phyloP scores from a whole-genome alignment of 2,113 vertebrate genomes.

The Mesocricetus auratus region DNA sequence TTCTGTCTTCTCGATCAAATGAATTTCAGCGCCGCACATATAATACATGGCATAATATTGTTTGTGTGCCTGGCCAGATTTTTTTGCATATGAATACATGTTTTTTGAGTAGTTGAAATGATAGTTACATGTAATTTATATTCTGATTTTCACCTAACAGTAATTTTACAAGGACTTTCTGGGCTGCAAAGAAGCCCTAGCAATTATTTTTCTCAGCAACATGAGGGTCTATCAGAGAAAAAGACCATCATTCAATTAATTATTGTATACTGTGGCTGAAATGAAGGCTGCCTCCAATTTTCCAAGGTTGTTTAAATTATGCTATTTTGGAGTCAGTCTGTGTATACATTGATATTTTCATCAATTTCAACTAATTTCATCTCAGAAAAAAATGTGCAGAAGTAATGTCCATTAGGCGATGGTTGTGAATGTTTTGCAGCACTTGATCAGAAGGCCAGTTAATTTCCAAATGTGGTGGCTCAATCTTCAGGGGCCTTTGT shows the following conservation, averaged over 20 bases:
- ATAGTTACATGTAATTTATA: slow-evolving; percentile 64
- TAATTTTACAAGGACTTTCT: slow-evolving; percentile 65
- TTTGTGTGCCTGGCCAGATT: slow-evolving; percentile 49
- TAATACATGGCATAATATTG: slow-evolving; percentile 62
- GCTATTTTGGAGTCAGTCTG: not conserved
- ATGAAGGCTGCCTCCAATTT: slow-evolving; percentile 12
- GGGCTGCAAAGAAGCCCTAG: not conserved
- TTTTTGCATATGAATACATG: slow-evolving; percentile 71
- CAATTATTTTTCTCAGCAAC: slow-evolving; percentile 57
- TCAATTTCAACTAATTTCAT: slow-evolving; percentile 55
- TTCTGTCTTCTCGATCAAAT: slow-evolving; percentile 71
- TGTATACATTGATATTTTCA: not conserved
- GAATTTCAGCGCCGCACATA: slow-evolving; percentile 67
- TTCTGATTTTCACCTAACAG: slow-evolving; percentile 68
- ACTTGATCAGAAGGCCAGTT: not conserved
- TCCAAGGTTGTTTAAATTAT: slow-evolving; percentile 38
- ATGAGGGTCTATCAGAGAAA: not conserved
- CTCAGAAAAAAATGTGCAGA: not conserved
- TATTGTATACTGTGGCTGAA: slow-evolving; percentile 11
- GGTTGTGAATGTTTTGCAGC: not conserved
- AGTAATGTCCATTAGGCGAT: not conserved
- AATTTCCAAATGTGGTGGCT: slow-evolving; percentile 10
- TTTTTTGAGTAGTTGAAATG: slow-evolving; percentile 62
- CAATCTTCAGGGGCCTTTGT: not conserved
- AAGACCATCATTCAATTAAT: slow-evolving; percentile 62